Evolutionary conservation across 2,888 invertebrate species (phyloP).

Genomic region (Augiades crinisus): DNA sequence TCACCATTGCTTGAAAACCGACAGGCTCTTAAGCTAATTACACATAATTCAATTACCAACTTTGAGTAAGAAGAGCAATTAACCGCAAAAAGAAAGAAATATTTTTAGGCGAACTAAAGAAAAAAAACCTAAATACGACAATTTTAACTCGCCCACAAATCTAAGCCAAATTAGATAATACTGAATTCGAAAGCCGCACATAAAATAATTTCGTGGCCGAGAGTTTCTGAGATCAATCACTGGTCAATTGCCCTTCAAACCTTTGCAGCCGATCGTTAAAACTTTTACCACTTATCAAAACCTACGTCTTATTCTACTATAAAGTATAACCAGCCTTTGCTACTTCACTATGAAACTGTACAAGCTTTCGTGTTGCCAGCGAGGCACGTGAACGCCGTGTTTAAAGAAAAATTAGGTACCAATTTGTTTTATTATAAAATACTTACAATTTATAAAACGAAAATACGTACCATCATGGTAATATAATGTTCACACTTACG

Average conservation of each 20-base stretch:
- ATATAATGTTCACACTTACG: too few relatives aligned
- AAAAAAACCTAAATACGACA: not conserved
- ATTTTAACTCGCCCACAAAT: not conserved
- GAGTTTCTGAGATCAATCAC: constrained; percentile 15
- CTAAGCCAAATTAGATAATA: constrained; percentile 7
- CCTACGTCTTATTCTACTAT: constrained; percentile 12
- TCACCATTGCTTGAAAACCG: not conserved
- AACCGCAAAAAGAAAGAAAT: not conserved
- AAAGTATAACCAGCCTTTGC: constrained; percentile 22
- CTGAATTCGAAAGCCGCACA: constrained; percentile 1
- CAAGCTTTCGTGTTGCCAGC: constrained; percentile 15
- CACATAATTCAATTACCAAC: not conserved
- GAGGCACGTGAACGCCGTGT: constrained; percentile 24
- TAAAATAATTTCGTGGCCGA: not conserved
- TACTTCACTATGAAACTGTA: constrained; percentile 11
- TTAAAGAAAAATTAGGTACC: too few relatives aligned
- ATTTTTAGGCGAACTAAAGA: not conserved
- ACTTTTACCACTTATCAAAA: constrained; percentile 9
- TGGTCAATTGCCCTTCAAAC: constrained; percentile 19
- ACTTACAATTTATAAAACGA: too few relatives aligned
- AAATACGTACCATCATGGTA: too few relatives aligned
- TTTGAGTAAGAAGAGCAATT: constrained; percentile 15
- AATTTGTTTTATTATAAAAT: constrained; percentile 1
- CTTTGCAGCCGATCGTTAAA: not conserved
- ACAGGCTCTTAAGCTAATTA: not conserved